Evolutionary conservation across 2,888 invertebrate species (phyloP).

Genomic region (Spialia ferax): DNA sequence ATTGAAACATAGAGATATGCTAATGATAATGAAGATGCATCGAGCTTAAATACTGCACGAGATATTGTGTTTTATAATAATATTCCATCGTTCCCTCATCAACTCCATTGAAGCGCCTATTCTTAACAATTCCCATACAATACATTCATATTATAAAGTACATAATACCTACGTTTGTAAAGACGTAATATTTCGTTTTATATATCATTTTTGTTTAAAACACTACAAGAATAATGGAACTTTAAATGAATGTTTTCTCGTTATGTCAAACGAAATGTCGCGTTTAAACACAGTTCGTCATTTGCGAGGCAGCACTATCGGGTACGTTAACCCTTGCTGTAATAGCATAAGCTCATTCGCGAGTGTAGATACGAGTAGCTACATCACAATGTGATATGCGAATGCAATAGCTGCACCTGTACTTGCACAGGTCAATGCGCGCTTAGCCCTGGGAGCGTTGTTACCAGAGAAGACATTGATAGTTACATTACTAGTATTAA

Average conservation of each 20-base stretch:
- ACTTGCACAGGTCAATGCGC: constrained; percentile 35
- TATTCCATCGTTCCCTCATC: background rate
- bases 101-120: background rate
- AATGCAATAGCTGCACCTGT: constrained; percentile 35
- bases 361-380: constrained; percentile 20
- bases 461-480: constrained; percentile 5
- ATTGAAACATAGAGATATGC: no score
- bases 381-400: constrained; percentile 34
- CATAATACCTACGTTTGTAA: background rate
- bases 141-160: background rate
- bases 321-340: constrained; percentile 37
- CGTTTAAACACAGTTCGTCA: constrained; percentile 27
- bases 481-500: constrained; percentile 7
- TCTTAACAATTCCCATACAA: background rate
- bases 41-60: background rate
- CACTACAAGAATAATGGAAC: background rate
- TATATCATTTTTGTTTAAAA: background rate
- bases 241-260: background rate
- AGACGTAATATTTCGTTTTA: background rate
- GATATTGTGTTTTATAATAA: no score
- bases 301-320: constrained; percentile 34
- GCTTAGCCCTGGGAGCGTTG: constrained; percentile 7
- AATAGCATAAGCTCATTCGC: constrained; percentile 38
- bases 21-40: constrained; percentile 1
- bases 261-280: constrained; percentile 19